phyloP scores from a whole-genome alignment of 1,140 invertebrate genomes.

The Octopus bimaculoides region DNA sequence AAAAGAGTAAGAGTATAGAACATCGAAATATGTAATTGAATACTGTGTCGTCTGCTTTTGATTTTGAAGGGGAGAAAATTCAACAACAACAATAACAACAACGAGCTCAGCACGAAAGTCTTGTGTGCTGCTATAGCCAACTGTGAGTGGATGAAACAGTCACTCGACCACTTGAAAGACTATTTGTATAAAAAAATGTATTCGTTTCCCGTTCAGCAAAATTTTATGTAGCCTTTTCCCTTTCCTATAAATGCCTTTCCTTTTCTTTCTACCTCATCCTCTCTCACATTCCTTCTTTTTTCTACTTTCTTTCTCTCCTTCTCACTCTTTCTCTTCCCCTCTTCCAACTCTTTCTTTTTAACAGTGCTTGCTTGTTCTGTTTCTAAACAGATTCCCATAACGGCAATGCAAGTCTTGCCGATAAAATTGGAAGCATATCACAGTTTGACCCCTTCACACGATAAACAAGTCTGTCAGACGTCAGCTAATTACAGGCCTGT shows the following conservation, averaged over 20 bases:
- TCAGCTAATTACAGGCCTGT: neutral
- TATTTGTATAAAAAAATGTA: neutral
- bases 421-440: neutral
- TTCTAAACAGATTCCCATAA: neutral
- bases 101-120: no score
- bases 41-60: no score
- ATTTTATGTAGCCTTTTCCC: constrained; percentile 11
- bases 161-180: no score
- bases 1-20: no score
- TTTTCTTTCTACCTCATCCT: neutral
- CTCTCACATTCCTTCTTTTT: neutral
- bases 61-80: no score
- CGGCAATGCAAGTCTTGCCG: neutral
- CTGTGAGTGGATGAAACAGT: no score
- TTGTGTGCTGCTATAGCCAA: no score
- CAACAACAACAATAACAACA: no score
- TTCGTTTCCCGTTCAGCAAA: neutral
- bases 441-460: neutral
- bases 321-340: constrained; percentile 8
- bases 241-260: neutral
- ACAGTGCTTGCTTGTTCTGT: neutral
- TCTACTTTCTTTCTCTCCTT: neutral
- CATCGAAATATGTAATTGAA: no score
- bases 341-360: neutral
- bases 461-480: neutral